Base-by-base conservation (phyloP, 2,113 vertebrate species). In the Petaurus breviceps region DNA sequence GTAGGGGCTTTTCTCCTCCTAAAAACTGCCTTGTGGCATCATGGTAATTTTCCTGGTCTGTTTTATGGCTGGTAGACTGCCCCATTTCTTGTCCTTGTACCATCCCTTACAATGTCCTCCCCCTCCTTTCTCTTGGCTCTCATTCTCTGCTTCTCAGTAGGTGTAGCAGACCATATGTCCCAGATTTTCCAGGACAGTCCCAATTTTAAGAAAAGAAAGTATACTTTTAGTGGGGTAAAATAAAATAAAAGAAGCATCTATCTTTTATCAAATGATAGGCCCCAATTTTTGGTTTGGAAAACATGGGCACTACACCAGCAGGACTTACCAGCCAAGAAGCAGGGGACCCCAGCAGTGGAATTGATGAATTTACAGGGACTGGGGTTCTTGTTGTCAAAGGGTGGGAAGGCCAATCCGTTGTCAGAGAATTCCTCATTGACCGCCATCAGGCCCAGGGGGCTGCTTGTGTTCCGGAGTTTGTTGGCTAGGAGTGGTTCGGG, bases 341-440 rank as follows among this genome's bases (percentile, higher is more conserved):
- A 99, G 24, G 98, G 99, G 95, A 99, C 98, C 0, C 77, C 94
- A 51, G 97, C 89, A 0, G 92, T 98, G 22, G 28, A 2, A 19
- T 98, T 98, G 94, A 98, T 99, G 97, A 98, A 89, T 8, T 96
- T 57, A 8, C 99, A 99, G 93, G 98, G 77, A 3, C 98, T 99
- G 3, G 96, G 97, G 0, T 90, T 95, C 0, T 6, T 84, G 49
- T 11, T 95, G 95, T 97, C 98, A 1, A 99, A 99, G 9, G 99
- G 99, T 97, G 99, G 97, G 61, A 99, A 98, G 47, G 98, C 98
- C 89, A 99, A 97, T 0, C 99, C 99, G 0, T 61, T 92, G 14
- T 99, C 99, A 0, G 94, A 98, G 97, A 99, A 98, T 46, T 98
- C 98, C 96, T 98, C 98, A 98, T 99, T 99, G 91, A 99, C 94